Conservation (phyloP, 2,113 vertebrate genomes). For the Tringa solitaria region DNA sequence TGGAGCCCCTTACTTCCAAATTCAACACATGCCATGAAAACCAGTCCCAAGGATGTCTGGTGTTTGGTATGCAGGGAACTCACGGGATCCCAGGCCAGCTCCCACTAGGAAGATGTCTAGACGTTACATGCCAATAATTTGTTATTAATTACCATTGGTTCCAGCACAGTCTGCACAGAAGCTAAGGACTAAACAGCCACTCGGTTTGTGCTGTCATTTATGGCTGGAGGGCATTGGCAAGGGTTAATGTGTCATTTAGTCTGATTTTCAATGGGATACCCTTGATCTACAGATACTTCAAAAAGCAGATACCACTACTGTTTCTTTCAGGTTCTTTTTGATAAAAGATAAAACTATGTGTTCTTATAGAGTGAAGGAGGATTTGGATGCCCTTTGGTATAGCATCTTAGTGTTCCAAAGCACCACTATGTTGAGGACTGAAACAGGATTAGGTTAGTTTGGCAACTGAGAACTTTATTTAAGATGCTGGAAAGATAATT, state of each 20-base stretch:
- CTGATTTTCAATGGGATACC: neutral
- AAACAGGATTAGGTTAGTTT: neutral
- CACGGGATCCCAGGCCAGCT: neutral
- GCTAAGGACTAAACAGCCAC: neutral
- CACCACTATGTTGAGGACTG: neutral
- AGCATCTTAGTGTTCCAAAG: neutral
- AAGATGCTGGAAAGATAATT: neutral
- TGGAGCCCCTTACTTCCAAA: constrained; percentile 8
- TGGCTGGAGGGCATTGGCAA: neutral
- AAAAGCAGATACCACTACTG: neutral
- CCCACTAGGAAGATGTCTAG: constrained; percentile 27
- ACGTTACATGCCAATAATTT: constrained; percentile 15
- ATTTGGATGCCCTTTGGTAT: neutral
- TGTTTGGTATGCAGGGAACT: neutral
- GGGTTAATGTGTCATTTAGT: neutral
- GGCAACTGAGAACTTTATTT: neutral
- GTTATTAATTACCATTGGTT: neutral
- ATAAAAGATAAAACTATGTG: neutral
- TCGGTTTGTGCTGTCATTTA: neutral
- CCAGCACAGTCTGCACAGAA: neutral
- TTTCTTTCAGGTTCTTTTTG: neutral
- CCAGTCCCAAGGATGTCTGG: neutral
- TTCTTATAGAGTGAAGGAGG: neutral
- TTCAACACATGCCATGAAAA: neutral
- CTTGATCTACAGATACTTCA: neutral